phyloP scores from a whole-genome alignment of 92 coral and sea anemone species.

The Phymanthus crucifer region DNA sequence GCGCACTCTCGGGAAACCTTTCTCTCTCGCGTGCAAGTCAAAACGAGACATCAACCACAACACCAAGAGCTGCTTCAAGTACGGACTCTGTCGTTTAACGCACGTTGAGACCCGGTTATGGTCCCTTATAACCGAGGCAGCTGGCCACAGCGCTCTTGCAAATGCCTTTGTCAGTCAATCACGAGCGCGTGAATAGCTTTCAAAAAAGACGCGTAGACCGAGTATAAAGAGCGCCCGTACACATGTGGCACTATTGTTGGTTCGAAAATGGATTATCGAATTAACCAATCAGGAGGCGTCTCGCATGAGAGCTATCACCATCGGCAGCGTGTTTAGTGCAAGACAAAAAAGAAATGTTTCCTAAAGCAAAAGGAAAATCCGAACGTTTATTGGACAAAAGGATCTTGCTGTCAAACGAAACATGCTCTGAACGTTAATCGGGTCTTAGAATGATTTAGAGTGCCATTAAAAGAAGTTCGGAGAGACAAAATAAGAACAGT shows the following conservation, averaged over 20 bases:
- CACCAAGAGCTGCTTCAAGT: conserved; percentile 18
- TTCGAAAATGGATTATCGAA: conserved; percentile 68
- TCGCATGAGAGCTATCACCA: conserved; percentile 51
- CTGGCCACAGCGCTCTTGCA: conserved; percentile 67
- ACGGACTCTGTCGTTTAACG: conserved; percentile 40
- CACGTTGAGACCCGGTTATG: conserved; percentile 48
- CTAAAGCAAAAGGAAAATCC: conserved; percentile 50
- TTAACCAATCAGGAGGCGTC: conserved; percentile 76
- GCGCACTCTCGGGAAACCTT: background rate
- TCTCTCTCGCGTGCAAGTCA: conserved; percentile 13
- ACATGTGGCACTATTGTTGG: conserved; percentile 99
- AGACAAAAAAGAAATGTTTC: conserved; percentile 65
- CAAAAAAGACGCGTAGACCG: conserved; percentile 81
- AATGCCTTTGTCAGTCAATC: conserved; percentile 81
- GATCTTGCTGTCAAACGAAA: conserved; percentile 53
- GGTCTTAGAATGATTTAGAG: conserved; percentile 64
- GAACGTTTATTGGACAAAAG: conserved; percentile 59
- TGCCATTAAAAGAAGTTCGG: conserved; percentile 60
- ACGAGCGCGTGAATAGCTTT: conserved; percentile 70
- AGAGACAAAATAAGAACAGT: conserved; percentile 48
- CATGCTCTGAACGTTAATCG: conserved; percentile 52
- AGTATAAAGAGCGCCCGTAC: conserved; percentile 71
- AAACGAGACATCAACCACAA: conserved; percentile 18
- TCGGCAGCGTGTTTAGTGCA: conserved; percentile 70
- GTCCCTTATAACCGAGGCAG: conserved; percentile 43